Base-by-base conservation (phyloP, 2,888 invertebrate genomes). In the Cheilosia soror region DNA sequence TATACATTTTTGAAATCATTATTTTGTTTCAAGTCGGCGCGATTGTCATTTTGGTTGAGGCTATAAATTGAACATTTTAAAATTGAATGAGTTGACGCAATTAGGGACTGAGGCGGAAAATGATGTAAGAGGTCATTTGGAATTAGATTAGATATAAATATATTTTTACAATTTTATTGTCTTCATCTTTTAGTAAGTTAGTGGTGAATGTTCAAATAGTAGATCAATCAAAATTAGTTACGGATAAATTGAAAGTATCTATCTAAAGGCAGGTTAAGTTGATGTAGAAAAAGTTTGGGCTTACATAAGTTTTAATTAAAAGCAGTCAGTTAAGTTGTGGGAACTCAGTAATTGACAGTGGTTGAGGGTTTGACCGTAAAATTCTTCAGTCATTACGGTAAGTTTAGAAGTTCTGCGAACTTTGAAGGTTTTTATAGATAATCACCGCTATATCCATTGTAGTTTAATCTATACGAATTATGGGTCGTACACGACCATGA, bases 211-310 rank as follows among this genome's bases (percentile, higher is more conserved):
- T 60, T 11, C 11, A 49, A 58, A 60, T 7, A 47, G 13, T 58
- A 60, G 60, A 49, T 71, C 37, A 51, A 60, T 60, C 49, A 71
- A 37, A 58, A 47, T 71, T 49, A 31, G 57, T 33, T 31, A 33
- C n/a, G n/a, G 13, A n/a, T 13, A 5, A n/a, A 57, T 31, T 37
- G 5, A 49, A 49, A 5, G 20, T 1, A 31, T 49, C 33, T 49
- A 44, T 4, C 6, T 20, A 15, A 15, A 15, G 4, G n/a, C 6
- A 15, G 13, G 11, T 25, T 13, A 4, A 4, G 25, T n/a, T 42
- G 58, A 58, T 25, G 40, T 40, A 40, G 40, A 7, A 33, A 2
- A 9, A 33, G 2, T 9, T 33, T 33, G 33, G 7, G 9, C 33
- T 33, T 33, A 9, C 2, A 29, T 13, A n/a, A n/a, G n/a, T n/a